phyloP scores from a whole-genome alignment of 2,888 invertebrate genomes.

The Monochamus alternatus region DNA sequence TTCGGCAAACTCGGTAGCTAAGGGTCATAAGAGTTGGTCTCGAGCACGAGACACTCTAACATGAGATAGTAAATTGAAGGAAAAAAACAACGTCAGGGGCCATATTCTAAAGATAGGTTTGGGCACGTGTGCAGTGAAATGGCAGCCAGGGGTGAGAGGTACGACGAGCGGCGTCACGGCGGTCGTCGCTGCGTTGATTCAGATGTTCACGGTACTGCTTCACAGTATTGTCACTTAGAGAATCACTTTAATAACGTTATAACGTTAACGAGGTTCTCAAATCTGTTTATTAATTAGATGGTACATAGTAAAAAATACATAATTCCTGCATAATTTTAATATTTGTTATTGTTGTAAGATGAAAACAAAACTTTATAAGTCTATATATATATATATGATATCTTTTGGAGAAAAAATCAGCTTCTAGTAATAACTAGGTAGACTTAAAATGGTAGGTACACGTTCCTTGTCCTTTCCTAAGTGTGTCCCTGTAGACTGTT shows the following conservation, averaged over 20 bases:
- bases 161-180: conserved; percentile 53
- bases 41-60: conserved; percentile 23
- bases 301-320: no score
- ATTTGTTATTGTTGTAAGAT: no score
- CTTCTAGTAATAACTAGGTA: no score
- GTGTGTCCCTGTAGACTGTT: not conserved
- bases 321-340: no score
- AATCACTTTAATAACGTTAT: no score
- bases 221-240: no score
- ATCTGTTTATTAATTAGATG: no score
- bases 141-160: conserved; percentile 48
- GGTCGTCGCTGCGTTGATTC: conserved; percentile 56
- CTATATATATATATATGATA: no score
- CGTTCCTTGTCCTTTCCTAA: not conserved
- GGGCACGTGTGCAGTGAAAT: conserved; percentile 68
- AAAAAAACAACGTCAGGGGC: conserved; percentile 66
- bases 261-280: no score
- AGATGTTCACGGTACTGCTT: conserved; percentile 33
- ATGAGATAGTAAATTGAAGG: conserved; percentile 33
- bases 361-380: no score
- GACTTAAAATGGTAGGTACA: not conserved
- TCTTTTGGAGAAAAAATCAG: no score
- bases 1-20: not conserved
- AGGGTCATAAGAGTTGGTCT: conserved; percentile 23
- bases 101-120: conserved; percentile 70